Evolutionary conservation across 1,140 invertebrate species (phyloP), one percentile per base, ranked within the genome.

Genomic region (Drosophila seguyi): DNA sequence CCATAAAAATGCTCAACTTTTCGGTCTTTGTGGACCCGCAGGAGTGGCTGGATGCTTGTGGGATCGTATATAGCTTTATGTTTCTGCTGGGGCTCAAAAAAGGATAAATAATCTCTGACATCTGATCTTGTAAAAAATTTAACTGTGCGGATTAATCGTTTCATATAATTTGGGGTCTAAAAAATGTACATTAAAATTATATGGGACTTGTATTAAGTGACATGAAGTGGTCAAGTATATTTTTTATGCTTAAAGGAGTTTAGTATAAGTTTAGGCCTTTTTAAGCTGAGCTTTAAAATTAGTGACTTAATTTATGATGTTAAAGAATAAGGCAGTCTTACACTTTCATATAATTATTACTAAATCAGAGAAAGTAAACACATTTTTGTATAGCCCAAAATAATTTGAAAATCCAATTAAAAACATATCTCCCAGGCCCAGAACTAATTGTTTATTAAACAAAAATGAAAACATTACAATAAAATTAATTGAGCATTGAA

Each of bases 1-100:
- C 39, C 69, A 53, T 86, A 67, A 87, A 79, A 81, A 55, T 75
- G 73, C 66, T 72, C 67, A 72, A 72, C 68, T 72, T 72, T 56
- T 72, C 34, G 50, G 52, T 71, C 36, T 27, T 71, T 68, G 38
- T 3, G 7, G 45, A 41, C 36, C 60, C 60, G 34, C 45, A 42
- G 27, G 29, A 36, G 36, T 11, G 20, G 4, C 14, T n/a, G 44
- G 44, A 63, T 34, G 22, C 34, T 61, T 29, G 38, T 50, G 44
- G 65, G 45, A 63, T 68, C 45, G 48, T 50, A 55, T 27, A 41
- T 34, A 44, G 66, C 65, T 71, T 58, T 58, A 71, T 42, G 34
- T 48, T 18, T 36, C 36, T 14, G n/a, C n/a, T 6, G 22, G n/a
- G 36, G 45, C 29, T 52, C 14, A 31, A 22, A 42, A n/a, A 36